Base-by-base conservation (phyloP, 1,140 invertebrate genomes). In the Eupristina koningsbergeri region DNA sequence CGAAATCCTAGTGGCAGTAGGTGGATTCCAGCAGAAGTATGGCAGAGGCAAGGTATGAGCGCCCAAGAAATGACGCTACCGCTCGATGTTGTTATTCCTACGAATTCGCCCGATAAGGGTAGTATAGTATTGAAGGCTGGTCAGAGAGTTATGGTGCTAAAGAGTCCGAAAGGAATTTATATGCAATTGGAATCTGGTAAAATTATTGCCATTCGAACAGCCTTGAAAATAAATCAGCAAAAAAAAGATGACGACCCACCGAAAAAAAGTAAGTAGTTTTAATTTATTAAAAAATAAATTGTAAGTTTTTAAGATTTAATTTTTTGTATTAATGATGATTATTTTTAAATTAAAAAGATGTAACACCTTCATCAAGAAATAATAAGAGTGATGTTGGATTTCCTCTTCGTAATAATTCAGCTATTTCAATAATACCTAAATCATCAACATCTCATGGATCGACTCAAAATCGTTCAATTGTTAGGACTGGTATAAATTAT, bases 121-220 rank as follows among this genome's bases (percentile, higher is more conserved):
- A 97, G 96, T 87, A 98, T 97, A 83, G 96, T 97, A 15, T 93
- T 99, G 29, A 98, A 98, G 90, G 96, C 97, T 9, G 98, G 98
- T 0, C 97, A 99, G 90, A 95, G 97, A 86, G 97, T 99, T 0
- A 96, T 98, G 94, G 97, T 99, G 6, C 93, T 99, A 2, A 98
- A 98, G 90, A 98, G 97, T 29, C 96, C 97, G 0, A 98, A 98
- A 92, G 98, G 98, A 50, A 98, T 99, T 83, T 99, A 98, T 91
- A 97, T 99, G 95, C 96, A 98, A 86, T 93, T 98, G 36, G 97
- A 97, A 89, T 97, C 97, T 88, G 97, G 97, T n/a, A 98, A 98
- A 93, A 98, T 99, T 83, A 98, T 98, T 88, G 97, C 98, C n/a
- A 98, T 98, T 83, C 94, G 96, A 86, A 96, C 96, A 0, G 95